phyloP scores from a whole-genome alignment of 2,797 vertebrate species.

The Sarcophilus harrisii region DNA sequence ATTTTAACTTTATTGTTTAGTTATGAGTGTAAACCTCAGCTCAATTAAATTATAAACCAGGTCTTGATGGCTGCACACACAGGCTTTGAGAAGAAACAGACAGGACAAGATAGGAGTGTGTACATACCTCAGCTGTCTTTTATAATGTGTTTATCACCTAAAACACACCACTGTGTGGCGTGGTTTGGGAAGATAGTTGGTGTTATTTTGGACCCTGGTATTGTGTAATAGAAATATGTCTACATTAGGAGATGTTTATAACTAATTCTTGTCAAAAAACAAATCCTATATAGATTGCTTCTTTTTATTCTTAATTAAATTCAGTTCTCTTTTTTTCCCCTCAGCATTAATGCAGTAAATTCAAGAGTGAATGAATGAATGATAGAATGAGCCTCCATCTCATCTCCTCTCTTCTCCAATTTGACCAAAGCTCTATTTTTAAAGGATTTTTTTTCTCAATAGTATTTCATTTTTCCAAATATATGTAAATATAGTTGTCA shows the following conservation, averaged over 20 bases:
- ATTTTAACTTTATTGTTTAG: constrained; percentile 83
- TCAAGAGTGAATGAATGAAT: constrained; percentile 9
- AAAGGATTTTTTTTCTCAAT: too few relatives aligned
- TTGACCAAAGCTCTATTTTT: not conserved
- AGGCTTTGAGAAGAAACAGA: constrained; percentile 59
- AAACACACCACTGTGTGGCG: not conserved
- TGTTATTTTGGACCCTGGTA: not conserved
- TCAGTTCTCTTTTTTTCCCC: not conserved
- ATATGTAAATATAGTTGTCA: too few relatives aligned
- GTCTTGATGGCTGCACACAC: constrained; percentile 62
- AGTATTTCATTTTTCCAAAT: too few relatives aligned
- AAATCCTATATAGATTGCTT: not conserved
- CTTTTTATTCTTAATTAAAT: constrained; percentile 30
- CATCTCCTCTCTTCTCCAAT: constrained; percentile 1
- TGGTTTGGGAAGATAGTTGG: not conserved
- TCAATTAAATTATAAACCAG: constrained; percentile 79
- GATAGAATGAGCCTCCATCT: not conserved
- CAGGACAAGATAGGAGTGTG: constrained; percentile 24
- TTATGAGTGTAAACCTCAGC: constrained; percentile 82
- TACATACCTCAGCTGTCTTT: constrained; percentile 32
- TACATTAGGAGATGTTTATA: not conserved
- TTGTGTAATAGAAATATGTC: constrained; percentile 4
- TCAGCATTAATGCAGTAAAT: not conserved
- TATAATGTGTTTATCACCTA: constrained; percentile 4
- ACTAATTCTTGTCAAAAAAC: constrained; percentile 23